Conservation (phyloP, 2,797 vertebrate species). For the Carduelis carduelis region DNA sequence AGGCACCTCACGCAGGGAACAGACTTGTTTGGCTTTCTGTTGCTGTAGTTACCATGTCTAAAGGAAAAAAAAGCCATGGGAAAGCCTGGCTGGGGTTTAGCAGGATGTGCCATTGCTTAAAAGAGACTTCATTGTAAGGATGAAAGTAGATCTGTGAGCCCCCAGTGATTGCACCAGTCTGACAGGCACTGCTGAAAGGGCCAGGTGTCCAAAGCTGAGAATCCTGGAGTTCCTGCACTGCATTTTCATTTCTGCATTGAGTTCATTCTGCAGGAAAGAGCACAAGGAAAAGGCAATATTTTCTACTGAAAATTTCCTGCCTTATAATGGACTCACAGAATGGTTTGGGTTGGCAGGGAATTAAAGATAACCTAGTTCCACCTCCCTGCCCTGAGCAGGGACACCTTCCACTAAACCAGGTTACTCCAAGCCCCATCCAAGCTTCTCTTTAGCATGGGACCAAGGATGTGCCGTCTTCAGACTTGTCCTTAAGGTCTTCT, state of each 20-base stretch:
- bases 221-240: background rate
- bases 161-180: background rate
- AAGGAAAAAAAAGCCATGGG: slow-evolving; percentile 21
- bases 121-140: background rate
- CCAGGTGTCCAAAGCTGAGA: background rate
- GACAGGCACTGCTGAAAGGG: background rate
- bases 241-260: slow-evolving; percentile 50
- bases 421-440: background rate
- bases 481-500: background rate
- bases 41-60: slow-evolving; percentile 1
- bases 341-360: background rate
- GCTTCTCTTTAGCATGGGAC: background rate
- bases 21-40: slow-evolving; percentile 40
- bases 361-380: background rate
- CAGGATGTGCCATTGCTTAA: background rate
- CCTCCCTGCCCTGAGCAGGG: background rate
- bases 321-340: background rate
- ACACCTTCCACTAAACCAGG: background rate
- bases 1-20: background rate
- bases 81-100: slow-evolving; percentile 14
- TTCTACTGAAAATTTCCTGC: slow-evolving; percentile 51
- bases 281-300: slow-evolving; percentile 27
- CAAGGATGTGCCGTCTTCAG: background rate
- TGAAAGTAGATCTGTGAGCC: background rate
- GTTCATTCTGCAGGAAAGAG: slow-evolving; percentile 37